phyloP scores from a whole-genome alignment of 2,888 invertebrate species.

The Nemotelus pantherinus region DNA sequence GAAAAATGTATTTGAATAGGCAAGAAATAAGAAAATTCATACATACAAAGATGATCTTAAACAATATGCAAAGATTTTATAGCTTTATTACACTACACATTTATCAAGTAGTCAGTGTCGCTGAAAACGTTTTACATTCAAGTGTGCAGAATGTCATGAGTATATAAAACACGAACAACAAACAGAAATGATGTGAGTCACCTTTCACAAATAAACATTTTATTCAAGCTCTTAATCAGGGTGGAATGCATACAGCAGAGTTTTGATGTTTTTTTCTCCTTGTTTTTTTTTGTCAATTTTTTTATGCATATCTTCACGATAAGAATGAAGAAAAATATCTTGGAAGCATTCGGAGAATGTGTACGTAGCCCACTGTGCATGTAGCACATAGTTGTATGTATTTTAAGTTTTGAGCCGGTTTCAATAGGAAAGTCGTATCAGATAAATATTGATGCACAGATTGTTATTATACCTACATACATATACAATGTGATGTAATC shows the following conservation, averaged over 20 bases:
- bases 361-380: too few species aligned
- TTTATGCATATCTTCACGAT: constrained; percentile 10
- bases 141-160: constrained; percentile 5
- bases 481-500: too few species aligned
- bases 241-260: constrained; percentile 21
- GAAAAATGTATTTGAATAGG: constrained; percentile 6
- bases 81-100: not conserved
- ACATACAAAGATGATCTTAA: not conserved
- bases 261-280: constrained; percentile 4
- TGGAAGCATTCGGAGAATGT: too few species aligned
- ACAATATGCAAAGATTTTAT: not conserved
- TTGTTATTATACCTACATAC: too few species aligned
- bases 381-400: too few species aligned
- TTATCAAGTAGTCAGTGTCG: too few species aligned
- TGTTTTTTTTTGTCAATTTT: not conserved
- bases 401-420: too few species aligned
- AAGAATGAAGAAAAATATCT: not conserved
- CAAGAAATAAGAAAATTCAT: not conserved
- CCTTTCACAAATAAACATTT: constrained; percentile 36
- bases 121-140: not conserved
- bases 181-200: constrained; percentile 30
- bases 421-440: too few species aligned
- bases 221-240: constrained; percentile 15
- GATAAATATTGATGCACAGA: too few species aligned
- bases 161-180: constrained; percentile 6